phyloP scores from a whole-genome alignment of 2,113 vertebrate genomes.

The Puma concolor region DNA sequence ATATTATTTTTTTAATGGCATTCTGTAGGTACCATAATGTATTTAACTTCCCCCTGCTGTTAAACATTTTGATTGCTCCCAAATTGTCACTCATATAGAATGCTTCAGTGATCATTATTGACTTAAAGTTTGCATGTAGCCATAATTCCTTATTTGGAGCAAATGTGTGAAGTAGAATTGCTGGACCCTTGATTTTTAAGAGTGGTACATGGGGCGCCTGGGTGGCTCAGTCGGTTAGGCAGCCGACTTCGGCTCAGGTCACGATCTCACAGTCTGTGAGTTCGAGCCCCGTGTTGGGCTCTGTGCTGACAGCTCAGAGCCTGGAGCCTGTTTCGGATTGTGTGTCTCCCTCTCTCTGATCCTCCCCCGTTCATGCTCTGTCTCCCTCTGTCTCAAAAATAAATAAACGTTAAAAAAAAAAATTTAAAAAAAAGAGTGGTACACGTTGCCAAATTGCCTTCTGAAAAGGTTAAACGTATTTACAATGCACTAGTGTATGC shows the following conservation, averaged over 20 bases:
- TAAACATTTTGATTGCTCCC: not conserved
- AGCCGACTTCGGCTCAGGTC: no score
- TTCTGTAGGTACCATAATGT: not conserved
- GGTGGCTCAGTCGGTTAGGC: no score
- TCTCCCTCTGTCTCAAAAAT: no score
- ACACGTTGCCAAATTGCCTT: not conserved
- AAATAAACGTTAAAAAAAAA: no score
- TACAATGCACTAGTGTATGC: no score
- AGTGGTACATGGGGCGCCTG: no score
- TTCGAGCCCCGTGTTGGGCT: no score
- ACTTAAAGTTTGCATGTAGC: not conserved
- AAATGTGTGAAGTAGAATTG: not conserved
- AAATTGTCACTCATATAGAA: not conserved
- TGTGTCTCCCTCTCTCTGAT: no score
- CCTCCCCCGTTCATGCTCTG: no score
- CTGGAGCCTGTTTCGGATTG: no score
- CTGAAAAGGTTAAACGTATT: not conserved
- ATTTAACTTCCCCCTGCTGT: not conserved
- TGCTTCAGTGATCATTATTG: not conserved
- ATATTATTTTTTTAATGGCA: not conserved
- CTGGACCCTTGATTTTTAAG: not conserved
- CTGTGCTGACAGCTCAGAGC: no score
- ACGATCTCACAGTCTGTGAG: no score
- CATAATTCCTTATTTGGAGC: not conserved
- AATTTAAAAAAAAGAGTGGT: not conserved